A percentile compares a stretch with the other conserved stretches of the same genome.
Evolutionary conservation across 1,140 invertebrate species (phyloP).

Genomic region (Bombus impatiens): DNA sequence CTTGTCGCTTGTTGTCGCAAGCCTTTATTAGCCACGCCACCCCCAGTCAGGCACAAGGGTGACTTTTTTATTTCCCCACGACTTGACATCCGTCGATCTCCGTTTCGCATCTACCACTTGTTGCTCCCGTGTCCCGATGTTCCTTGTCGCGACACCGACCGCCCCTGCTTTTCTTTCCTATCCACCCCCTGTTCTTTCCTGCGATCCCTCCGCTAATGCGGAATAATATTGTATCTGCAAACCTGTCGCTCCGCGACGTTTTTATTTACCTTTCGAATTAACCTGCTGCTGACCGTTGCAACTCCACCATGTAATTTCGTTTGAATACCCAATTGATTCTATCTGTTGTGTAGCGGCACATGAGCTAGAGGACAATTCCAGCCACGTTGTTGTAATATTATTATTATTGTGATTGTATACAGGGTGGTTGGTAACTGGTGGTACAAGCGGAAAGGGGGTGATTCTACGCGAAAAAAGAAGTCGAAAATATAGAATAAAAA

Average conservation of each 20-base stretch:
- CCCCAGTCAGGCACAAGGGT: constrained; percentile 63
- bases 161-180: constrained; percentile 40
- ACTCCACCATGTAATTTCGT: not conserved
- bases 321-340: not conserved
- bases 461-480: too few species aligned
- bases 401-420: too few species aligned
- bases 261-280: constrained; percentile 1
- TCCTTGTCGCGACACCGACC: constrained; percentile 57
- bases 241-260: not conserved
- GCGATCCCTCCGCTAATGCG: constrained; percentile 11
- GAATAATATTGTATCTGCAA: constrained; percentile 36
- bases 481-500: too few species aligned
- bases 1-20: constrained; percentile 70
- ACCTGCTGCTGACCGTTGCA: too few species aligned
- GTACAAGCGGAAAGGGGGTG: too few species aligned
- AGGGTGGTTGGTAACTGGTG: too few species aligned
- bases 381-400: too few species aligned
- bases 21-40: constrained; percentile 69
- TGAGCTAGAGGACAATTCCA: too few species aligned
- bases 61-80: constrained; percentile 75
- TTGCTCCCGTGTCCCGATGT: constrained; percentile 60
- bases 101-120: constrained; percentile 68
- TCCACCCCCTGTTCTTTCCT: constrained; percentile 19
- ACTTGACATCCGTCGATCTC: constrained; percentile 74
- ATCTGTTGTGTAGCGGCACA: not conserved